Base-by-base conservation (phyloP, 2,888 invertebrate genomes). In the Aleiodes alternator region DNA sequence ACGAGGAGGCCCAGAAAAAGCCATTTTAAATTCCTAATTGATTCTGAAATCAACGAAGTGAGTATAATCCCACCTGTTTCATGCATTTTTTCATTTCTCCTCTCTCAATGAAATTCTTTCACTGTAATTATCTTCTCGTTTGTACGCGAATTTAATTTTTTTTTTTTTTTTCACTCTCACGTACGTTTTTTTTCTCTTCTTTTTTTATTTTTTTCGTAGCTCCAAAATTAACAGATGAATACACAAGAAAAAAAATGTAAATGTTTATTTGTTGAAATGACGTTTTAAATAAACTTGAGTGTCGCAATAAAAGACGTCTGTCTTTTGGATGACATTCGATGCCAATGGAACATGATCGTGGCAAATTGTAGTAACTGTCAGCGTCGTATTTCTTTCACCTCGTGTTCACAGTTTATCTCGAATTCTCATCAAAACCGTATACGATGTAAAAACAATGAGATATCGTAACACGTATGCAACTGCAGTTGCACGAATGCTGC, bases 41-140 rank as follows among this genome's bases (percentile, higher is more conserved):
- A 55, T 61, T 69, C 48, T 38, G 43, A 53, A 68, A 48, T 38
- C 34, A n/a, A 61, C 11, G 14, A 12, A 38, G 34, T 66, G 29
- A 61, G 68, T 56, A 38, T 64, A 73, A 51, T 72, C 78, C 55
- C 69, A 76, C 61, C 74, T 75, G 71, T 68, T 64, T 70, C 38
- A 7, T 68, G 57, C 72, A 72, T 50, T 61, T 66, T 70, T 57
- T 73, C 78, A 76, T 78, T 68, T 61, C 78, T 72, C 38, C 53
- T 50, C 74, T 72, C 68, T 72, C 34, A 23, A 66, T 43, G 64
- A 23, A 23, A 34, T 50, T 53, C 11, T 16, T 56, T 16, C 64
- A 64, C 43, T 48, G 14, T 11, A 64, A 48, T 34, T 43, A 64
- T 64, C 14, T 61, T 61, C 64, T 11, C 59, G 34, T 16, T n/a